Conservation (phyloP, 2,113 vertebrate species). For the Limanda limanda region DNA sequence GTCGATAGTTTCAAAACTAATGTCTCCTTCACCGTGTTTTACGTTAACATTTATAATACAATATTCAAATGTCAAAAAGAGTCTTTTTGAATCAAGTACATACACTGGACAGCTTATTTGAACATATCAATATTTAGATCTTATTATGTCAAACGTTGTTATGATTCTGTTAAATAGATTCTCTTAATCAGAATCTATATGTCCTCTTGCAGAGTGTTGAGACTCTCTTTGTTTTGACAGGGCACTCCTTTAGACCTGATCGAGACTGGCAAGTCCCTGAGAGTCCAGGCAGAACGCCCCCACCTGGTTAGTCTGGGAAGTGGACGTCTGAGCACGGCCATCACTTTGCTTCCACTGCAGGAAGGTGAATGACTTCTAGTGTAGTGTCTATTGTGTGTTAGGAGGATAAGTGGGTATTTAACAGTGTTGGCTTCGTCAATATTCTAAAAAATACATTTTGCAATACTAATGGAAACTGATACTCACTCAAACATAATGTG, state of each 20-base stretch:
- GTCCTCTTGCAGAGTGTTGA: background rate
- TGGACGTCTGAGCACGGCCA: constrained; percentile 93
- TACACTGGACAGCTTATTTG: background rate
- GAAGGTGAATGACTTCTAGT: constrained; percentile 84
- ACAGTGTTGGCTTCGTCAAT: background rate
- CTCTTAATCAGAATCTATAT: no score
- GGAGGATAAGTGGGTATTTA: background rate
- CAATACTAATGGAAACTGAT: no score
- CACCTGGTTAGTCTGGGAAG: constrained; percentile 98
- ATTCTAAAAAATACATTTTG: background rate
- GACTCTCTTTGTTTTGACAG: constrained; percentile 72
- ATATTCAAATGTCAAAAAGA: no score
- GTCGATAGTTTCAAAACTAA: background rate
- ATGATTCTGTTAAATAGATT: background rate
- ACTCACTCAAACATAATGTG: background rate
- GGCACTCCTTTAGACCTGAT: constrained; percentile 92
- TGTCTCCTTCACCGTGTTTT: background rate
- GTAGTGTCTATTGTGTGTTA: constrained; percentile 11
- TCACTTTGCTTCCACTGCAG: constrained; percentile 92
- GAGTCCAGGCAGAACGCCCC: constrained; percentile 93
- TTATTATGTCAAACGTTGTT: no score
- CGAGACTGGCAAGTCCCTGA: constrained; percentile 91
- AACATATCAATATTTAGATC: background rate
- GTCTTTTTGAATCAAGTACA: background rate
- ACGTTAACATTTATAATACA: no score